Evolutionary conservation across 2,888 invertebrate species (phyloP).

Genomic region (Thalpophila matura): DNA sequence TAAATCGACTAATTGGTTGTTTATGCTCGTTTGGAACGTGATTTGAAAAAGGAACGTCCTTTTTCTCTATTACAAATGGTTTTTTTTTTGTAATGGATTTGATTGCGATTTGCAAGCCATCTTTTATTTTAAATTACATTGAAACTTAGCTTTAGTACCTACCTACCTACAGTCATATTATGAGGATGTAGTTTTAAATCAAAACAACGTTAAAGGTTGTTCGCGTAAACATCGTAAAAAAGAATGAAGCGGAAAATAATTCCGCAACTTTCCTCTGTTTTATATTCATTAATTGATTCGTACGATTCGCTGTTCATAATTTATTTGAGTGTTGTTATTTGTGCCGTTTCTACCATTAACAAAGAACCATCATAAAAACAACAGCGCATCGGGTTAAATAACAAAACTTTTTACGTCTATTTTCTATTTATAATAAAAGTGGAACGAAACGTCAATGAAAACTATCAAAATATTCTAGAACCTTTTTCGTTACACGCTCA

Average conservation of each 20-base stretch:
- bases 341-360: slow-evolving; percentile 5
- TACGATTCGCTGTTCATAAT: slow-evolving; percentile 31
- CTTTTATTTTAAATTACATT: slow-evolving; percentile 1
- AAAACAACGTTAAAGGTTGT: slow-evolving; percentile 15
- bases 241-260: slow-evolving; percentile 34
- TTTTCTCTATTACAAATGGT: not conserved
- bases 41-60: slow-evolving; percentile 32
- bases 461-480: slow-evolving; percentile 12
- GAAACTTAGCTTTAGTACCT: not conserved
- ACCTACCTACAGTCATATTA: not conserved
- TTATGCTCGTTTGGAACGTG: slow-evolving; percentile 20
- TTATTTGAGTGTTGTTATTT: slow-evolving; percentile 37
- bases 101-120: not conserved
- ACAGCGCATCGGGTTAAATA: slow-evolving; percentile 10
- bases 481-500: slow-evolving; percentile 15
- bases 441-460: slow-evolving; percentile 20
- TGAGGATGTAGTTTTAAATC: slow-evolving; percentile 7
- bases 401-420: slow-evolving; percentile 12
- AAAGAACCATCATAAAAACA: slow-evolving; percentile 1
- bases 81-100: not conserved
- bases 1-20: slow-evolving; percentile 45
- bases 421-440: slow-evolving; percentile 12
- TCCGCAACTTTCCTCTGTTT: slow-evolving; percentile 37
- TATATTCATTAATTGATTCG: slow-evolving; percentile 52
- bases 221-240: slow-evolving; percentile 33